Evolutionary conservation across 2,888 invertebrate genomes (phyloP).

Genomic region (Drosophila quinaria): DNA sequence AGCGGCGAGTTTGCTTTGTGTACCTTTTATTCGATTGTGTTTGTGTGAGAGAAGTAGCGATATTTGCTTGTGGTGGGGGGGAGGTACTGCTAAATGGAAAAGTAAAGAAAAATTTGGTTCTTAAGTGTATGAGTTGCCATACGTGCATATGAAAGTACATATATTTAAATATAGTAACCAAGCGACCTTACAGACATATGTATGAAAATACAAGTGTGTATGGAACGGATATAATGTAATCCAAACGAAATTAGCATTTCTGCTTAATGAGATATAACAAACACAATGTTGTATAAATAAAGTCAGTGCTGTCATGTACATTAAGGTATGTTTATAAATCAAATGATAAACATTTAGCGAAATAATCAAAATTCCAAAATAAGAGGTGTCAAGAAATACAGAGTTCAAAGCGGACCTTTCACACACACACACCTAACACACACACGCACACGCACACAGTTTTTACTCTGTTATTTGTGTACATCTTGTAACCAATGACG

Average conservation of each 20-base stretch:
- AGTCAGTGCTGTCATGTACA: conserved; percentile 15
- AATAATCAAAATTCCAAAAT: conserved; percentile 56
- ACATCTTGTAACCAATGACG: conserved; percentile 1
- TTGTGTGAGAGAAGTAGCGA: conserved; percentile 47
- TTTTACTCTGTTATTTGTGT: background rate
- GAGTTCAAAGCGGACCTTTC: conserved; percentile 30
- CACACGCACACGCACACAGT: too few relatives aligned
- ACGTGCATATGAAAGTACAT: conserved; percentile 3
- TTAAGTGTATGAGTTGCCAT: conserved; percentile 9
- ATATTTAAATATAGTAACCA: conserved; percentile 4
- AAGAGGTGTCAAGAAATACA: conserved; percentile 52
- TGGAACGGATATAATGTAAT: conserved; percentile 3
- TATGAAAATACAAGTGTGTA: background rate
- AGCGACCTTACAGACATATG: conserved; percentile 7
- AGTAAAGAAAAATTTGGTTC: conserved; percentile 64
- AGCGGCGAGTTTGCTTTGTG: conserved; percentile 34
- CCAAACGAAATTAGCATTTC: background rate
- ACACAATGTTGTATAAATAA: conserved; percentile 4
- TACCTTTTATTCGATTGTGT: conserved; percentile 30
- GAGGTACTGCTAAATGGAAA: conserved; percentile 72
- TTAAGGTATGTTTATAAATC: conserved; percentile 32
- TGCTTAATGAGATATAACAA: conserved; percentile 11
- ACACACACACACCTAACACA: conserved; percentile 1
- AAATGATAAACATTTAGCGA: conserved; percentile 54
- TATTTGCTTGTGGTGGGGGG: conserved; percentile 20